Evolutionary conservation across 2,888 invertebrate genomes (phyloP).

Genomic region (Sphecodes monilicornis): DNA sequence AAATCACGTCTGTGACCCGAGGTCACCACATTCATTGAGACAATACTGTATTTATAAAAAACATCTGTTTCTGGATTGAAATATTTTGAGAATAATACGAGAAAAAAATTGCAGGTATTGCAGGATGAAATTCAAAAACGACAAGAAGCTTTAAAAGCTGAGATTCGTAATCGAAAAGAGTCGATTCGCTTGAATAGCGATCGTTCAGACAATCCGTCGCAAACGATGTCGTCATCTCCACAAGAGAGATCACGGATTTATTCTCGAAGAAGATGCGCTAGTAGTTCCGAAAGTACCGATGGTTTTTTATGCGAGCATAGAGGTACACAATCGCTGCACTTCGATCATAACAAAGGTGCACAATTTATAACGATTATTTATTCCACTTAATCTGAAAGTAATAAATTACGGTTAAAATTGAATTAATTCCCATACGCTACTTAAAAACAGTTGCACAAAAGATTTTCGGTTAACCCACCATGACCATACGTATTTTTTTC

Average conservation of each 20-base stretch:
- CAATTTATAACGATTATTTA: not conserved
- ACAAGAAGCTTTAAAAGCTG: constrained; percentile 91
- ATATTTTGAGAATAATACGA: constrained; percentile 50
- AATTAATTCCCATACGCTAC: too few species aligned
- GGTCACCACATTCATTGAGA: too few species aligned
- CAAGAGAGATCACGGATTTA: constrained; percentile 78
- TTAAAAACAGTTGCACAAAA: not conserved
- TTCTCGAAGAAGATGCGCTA: constrained; percentile 83
- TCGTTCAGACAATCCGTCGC: constrained; percentile 70
- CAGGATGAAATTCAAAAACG: constrained; percentile 91
- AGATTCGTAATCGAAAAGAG: constrained; percentile 86
- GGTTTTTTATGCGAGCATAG: constrained; percentile 86
- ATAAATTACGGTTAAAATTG: not conserved
- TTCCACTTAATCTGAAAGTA: not conserved
- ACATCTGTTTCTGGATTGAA: not conserved
- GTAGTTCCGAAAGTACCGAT: constrained; percentile 87
- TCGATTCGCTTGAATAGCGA: constrained; percentile 70
- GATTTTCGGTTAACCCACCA: not conserved
- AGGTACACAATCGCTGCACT: constrained; percentile 86
- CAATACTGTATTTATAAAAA: not conserved
- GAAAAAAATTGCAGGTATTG: constrained; percentile 86
- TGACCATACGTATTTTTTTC: not conserved
- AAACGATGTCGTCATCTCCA: constrained; percentile 80
- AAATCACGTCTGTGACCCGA: too few species aligned
- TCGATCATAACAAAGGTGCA: constrained; percentile 84